A percentile compares a stretch with the other conserved stretches of the same genome.
phyloP scores from a whole-genome alignment of 2,888 invertebrate genomes.

The Drosophila neonasuta region DNA sequence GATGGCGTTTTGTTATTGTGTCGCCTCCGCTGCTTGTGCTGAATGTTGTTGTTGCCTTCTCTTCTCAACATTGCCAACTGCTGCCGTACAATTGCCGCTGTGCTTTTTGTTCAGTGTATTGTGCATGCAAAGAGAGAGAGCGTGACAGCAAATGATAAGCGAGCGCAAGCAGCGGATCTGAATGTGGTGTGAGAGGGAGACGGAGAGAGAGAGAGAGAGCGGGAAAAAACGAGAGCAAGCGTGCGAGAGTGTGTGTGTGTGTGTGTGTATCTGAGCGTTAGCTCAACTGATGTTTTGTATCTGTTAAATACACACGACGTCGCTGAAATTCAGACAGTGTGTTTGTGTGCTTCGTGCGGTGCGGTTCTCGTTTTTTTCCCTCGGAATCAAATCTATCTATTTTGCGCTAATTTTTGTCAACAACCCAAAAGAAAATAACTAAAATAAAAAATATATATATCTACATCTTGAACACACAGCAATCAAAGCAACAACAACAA shows the following conservation, averaged over 20 bases:
- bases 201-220: conserved; percentile 18
- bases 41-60: conserved; percentile 74
- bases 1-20: conserved; percentile 55
- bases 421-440: conserved; percentile 53
- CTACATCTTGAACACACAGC: conserved; percentile 63
- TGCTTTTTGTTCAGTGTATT: conserved; percentile 73
- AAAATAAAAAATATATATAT: conserved; percentile 20
- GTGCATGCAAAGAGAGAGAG: conserved; percentile 32
- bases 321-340: conserved; percentile 74
- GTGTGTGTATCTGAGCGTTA: conserved; percentile 20
- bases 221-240: conserved; percentile 48
- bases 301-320: conserved; percentile 78
- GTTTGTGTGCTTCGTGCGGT: conserved; percentile 80
- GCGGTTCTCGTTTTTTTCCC: conserved; percentile 73
- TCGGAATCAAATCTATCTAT: conserved; percentile 50
- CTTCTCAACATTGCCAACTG: conserved; percentile 72
- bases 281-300: conserved; percentile 34
- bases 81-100: conserved; percentile 69
- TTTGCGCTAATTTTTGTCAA: conserved; percentile 76
- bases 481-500: conserved; percentile 43
- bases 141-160: conserved; percentile 51
- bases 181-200: conserved; percentile 21
- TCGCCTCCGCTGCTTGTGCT: conserved; percentile 45
- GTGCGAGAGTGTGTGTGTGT: conserved; percentile 19
- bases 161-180: conserved; percentile 36